Evolutionary conservation across 2,888 invertebrate genomes (phyloP), one percentile per base, ranked within the genome.

Genomic region (Sarcophaga caerulescens): DNA sequence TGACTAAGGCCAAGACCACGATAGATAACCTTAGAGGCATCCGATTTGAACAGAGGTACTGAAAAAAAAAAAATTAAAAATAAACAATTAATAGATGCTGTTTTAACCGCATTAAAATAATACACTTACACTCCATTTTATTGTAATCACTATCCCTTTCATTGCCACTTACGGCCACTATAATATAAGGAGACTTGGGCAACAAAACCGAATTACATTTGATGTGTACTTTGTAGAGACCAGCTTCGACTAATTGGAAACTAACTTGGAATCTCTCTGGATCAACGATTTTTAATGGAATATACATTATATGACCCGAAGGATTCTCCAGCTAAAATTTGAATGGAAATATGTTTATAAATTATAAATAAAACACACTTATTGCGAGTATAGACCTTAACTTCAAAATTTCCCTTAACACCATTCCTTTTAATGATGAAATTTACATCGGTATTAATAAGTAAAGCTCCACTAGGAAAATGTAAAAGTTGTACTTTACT

Each of bases 381-480:
- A 45, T 23, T 17, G 45, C 17, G 10, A 35, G 2, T 35, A 35
- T 35, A 35, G 8, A 91, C 91, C 87, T 92, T 92, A 21, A 92
- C 92, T 88, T 92, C 92, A 76, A 93, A 92, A 77, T 93, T 92
- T 6, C 92, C 93, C 85, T 92, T 91, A 12, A 92, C 91, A 1
- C 93, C 92, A 87, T 92, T 92, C 1, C 92, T 90, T 73, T 91
- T 92, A 35, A 93, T 90, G 21, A 91, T 88, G 52, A 93, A 93
- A 52, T 89, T 89, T 1, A 91, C 88, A 10, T 89, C 87, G 52
- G 89, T 89, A 65, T 91, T 90, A 12, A 89, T 85, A 10, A 89
- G 89, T 44, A 93, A 87, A 3, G 91, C 92, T 14, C 92, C 92
- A 84, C 90, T 92, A 25, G 93, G 93, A 85, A 93, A 91, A 84